phyloP scores from a whole-genome alignment of 2,797 vertebrate genomes.

The Emydoidea blandingii region DNA sequence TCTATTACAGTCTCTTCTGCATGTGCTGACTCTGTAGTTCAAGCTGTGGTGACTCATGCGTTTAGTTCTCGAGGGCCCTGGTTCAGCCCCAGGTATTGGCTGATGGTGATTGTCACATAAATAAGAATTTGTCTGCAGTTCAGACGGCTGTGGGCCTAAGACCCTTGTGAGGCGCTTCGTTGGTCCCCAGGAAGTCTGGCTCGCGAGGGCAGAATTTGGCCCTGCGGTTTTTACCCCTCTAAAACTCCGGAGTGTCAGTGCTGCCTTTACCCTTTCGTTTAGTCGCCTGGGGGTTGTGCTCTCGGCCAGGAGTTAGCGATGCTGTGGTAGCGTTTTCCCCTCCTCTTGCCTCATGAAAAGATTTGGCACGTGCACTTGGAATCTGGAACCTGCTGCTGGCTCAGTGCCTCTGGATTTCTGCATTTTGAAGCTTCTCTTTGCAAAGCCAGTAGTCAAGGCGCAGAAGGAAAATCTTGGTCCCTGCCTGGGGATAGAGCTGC shows the following conservation, averaged over 20 bases:
- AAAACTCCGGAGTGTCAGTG: accelerated
- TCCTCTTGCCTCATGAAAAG: not conserved
- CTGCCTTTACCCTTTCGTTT: not conserved
- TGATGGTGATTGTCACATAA: not conserved
- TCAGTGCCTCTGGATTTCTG: not conserved
- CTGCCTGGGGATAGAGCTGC: not conserved
- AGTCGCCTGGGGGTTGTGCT: accelerated
- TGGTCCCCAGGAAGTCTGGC: no score
- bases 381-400: not conserved
- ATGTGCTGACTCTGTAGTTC: no score
- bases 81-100: not conserved
- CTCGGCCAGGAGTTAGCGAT: not conserved
- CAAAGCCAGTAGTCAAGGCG: not conserved
- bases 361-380: not conserved
- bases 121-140: not conserved
- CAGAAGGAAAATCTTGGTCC: not conserved
- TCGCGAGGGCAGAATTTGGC: not conserved
- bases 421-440: not conserved
- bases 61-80: not conserved
- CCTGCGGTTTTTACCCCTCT: not conserved
- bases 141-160: not conserved
- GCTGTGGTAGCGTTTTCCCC: accelerated
- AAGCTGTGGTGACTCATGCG: not conserved
- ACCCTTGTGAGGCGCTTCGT: not conserved
- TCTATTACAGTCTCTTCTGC: not conserved